Evolutionary conservation across 2,888 invertebrate species (phyloP), one percentile per base, ranked within the genome.

Genomic region (Pterobdella sp.): DNA sequence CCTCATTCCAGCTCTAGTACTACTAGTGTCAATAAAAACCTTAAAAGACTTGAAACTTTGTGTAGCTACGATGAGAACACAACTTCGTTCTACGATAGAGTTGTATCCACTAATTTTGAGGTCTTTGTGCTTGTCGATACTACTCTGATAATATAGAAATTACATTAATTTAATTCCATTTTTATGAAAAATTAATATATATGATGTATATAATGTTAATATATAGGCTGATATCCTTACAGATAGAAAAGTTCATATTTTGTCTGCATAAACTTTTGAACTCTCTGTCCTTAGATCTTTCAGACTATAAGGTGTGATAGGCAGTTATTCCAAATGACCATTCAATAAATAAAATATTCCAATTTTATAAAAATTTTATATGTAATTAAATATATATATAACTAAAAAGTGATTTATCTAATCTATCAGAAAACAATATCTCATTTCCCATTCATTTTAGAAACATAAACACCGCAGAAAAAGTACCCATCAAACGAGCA

Each of bases 171-270:
- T 34, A 31, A 2, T 72, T 29, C 67, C 31, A 18, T n/a, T 42
- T 34, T 60, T 60, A 29, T 70, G 29, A 14, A n/a, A 29, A 75
- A 49, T 72, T 65, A 74, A 60, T 64, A 4, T 29, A 64, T 14
- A 14, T 31, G 31, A n/a, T 29, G 26, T n/a, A 31, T 64, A 22
- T 52, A 18, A 52, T 52, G 14, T 52, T 52, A 14, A 64, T 18
- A 7, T 42, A 7, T 34, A 70, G 66, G 73, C 64, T 70, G 74
- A 75, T 74, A 73, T 29, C 52, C 74, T 80, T 81, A 32, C 80
- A 96, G 93, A 98, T 98, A 90, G 98, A 98, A 83, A 97, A 98
- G 85, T 99, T 99, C 86, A 95, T 99, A 32, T 97, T 97, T 84
- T 87, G 99, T 36, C 86, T 99, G 81, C 97, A 99, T 83, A 97